Conservation (phyloP, 1,140 invertebrate genomes). For the Cephus cinctus region DNA sequence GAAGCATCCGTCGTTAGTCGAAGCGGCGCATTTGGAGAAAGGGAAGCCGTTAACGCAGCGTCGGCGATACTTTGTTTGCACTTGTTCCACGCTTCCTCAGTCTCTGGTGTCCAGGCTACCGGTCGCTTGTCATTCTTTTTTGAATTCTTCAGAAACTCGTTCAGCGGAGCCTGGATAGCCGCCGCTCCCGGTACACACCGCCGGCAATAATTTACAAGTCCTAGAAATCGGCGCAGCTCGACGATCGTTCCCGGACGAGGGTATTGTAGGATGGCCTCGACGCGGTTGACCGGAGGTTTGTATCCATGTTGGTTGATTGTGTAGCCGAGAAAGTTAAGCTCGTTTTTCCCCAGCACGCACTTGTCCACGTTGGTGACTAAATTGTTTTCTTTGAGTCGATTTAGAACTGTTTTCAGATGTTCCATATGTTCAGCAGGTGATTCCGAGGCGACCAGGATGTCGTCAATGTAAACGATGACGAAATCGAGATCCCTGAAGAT, state of each 20-base stretch:
- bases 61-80: background rate
- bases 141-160: conserved; percentile 15
- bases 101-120: conserved; percentile 17
- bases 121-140: conserved; percentile 22
- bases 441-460: conserved; percentile 10
- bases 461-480: background rate
- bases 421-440: conserved; percentile 12
- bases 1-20: background rate
- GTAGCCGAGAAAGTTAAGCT: conserved; percentile 26
- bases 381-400: conserved; percentile 14
- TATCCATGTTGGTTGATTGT: conserved; percentile 12
- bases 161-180: conserved; percentile 19
- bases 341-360: conserved; percentile 22
- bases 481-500: conserved; percentile 24
- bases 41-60: background rate
- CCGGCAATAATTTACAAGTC: conserved; percentile 36
- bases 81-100: background rate
- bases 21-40: background rate
- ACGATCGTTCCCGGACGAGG: conserved; percentile 22
- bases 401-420: conserved; percentile 12
- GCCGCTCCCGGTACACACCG: conserved; percentile 27
- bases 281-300: conserved; percentile 15
- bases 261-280: conserved; percentile 20
- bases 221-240: conserved; percentile 33
- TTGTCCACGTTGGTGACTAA: conserved; percentile 27